Conservation (phyloP, 2,888 invertebrate species). For the Odontocerum albicorne region DNA sequence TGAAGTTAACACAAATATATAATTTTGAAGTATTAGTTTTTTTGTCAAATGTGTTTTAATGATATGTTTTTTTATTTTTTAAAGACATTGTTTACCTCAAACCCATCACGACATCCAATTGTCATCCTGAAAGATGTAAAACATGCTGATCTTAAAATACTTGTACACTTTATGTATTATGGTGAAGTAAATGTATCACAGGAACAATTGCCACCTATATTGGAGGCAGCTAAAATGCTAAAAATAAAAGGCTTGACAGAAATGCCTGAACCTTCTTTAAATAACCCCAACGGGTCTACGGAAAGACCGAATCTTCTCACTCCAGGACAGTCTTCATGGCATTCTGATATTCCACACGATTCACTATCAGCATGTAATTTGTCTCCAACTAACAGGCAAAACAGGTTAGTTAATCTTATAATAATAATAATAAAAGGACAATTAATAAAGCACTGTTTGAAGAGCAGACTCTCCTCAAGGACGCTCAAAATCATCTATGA, state of each 20-base stretch:
- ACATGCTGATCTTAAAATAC: constrained; percentile 80
- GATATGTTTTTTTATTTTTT: constrained; percentile 38
- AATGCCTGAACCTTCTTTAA: constrained; percentile 73
- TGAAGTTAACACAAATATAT: too few relatives aligned
- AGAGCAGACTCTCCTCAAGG: too few relatives aligned
- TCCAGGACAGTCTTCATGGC: constrained; percentile 60
- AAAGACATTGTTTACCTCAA: constrained; percentile 79
- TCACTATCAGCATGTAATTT: constrained; percentile 65
- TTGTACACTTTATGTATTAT: constrained; percentile 92
- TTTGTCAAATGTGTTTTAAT: too few relatives aligned
- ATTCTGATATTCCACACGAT: constrained; percentile 58
- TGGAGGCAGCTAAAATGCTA: constrained; percentile 82
- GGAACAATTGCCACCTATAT: constrained; percentile 77
- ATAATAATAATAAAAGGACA: too few relatives aligned
- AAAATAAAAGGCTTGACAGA: constrained; percentile 89
- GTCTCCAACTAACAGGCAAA: constrained; percentile 57
- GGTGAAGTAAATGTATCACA: constrained; percentile 91
- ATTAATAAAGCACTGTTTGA: too few relatives aligned
- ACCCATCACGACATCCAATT: constrained; percentile 87
- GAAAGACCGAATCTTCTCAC: constrained; percentile 55
- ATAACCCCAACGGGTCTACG: constrained; percentile 22
- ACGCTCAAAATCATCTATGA: too few relatives aligned
- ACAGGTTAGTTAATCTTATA: constrained; percentile 48
- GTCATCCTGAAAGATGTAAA: constrained; percentile 88
- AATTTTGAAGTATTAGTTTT: too few relatives aligned